phyloP scores from a whole-genome alignment of 2,888 invertebrate genomes.

The Oxyteleia sp. region DNA sequence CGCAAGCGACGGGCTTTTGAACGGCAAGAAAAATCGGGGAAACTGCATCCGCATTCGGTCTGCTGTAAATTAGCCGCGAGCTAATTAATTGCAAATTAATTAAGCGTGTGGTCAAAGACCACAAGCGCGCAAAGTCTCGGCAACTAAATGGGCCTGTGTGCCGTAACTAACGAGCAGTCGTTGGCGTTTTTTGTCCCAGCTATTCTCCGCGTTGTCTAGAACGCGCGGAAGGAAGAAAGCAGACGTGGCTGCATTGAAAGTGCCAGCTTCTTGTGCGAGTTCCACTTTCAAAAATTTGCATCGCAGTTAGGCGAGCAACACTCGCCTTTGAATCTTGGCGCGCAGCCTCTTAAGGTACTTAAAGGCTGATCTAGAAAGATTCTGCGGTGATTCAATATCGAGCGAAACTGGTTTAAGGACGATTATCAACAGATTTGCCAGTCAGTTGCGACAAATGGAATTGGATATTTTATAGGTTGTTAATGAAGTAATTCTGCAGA shows the following conservation, averaged over 20 bases:
- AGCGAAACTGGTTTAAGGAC: constrained; percentile 2
- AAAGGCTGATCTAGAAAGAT: too few relatives aligned
- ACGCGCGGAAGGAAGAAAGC: constrained; percentile 47
- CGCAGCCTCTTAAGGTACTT: constrained; percentile 28
- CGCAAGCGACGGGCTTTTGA: constrained; percentile 25
- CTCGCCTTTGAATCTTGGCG: constrained; percentile 14
- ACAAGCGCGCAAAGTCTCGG: constrained; percentile 13
- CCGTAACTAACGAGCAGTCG: constrained; percentile 73
- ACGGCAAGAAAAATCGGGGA: constrained; percentile 54
- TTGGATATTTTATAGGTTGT: background rate
- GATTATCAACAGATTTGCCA: background rate
- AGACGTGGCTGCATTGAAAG: constrained; percentile 46
- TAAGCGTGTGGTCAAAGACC: constrained; percentile 71
- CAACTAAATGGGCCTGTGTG: constrained; percentile 51
- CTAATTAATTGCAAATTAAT: constrained; percentile 78
- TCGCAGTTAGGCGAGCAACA: constrained; percentile 34
- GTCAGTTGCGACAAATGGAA: too few relatives aligned
- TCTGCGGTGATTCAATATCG: background rate
- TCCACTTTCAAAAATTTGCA: constrained; percentile 64
- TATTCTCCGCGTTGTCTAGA: constrained; percentile 31
- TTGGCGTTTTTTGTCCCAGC: constrained; percentile 46
- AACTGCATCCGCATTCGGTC: constrained; percentile 60
- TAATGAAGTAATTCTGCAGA: too few relatives aligned
- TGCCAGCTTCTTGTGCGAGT: constrained; percentile 51
- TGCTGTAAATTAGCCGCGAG: constrained; percentile 54